phyloP scores from a whole-genome alignment of 2,113 vertebrate species.

The Herpailurus yagouaroundi region DNA sequence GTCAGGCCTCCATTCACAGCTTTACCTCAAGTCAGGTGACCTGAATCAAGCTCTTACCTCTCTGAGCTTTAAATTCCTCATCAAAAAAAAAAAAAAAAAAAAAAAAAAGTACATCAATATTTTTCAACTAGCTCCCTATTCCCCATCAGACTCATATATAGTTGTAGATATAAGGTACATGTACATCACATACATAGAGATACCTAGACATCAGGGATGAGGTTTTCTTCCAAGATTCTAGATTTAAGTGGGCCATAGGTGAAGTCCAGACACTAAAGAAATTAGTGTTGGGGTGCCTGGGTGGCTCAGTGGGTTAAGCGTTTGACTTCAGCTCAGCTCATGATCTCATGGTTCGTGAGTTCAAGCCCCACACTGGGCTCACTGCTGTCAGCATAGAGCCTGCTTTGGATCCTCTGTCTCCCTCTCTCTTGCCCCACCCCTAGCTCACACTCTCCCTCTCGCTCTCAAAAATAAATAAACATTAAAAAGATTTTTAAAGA shows the following conservation, averaged over 20 bases:
- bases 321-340: too few species aligned
- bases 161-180: rapidly evolving
- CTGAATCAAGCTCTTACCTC: too few species aligned
- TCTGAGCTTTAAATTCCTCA: neutral
- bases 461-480: too few species aligned
- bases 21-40: neutral
- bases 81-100: neutral
- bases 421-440: too few species aligned
- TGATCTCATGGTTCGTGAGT: too few species aligned
- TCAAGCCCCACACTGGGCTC: too few species aligned
- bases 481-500: neutral
- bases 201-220: neutral
- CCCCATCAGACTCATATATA: neutral
- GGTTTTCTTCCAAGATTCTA: neutral
- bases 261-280: neutral
- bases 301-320: too few species aligned
- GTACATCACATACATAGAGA: neutral
- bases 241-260: neutral
- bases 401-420: too few species aligned
- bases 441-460: too few species aligned
- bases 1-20: neutral
- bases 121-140: neutral
- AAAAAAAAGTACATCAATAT: neutral
- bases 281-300: too few species aligned
- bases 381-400: too few species aligned